Base-by-base conservation (phyloP, 2,113 vertebrate species). In the Thryonomys swinderianus region DNA sequence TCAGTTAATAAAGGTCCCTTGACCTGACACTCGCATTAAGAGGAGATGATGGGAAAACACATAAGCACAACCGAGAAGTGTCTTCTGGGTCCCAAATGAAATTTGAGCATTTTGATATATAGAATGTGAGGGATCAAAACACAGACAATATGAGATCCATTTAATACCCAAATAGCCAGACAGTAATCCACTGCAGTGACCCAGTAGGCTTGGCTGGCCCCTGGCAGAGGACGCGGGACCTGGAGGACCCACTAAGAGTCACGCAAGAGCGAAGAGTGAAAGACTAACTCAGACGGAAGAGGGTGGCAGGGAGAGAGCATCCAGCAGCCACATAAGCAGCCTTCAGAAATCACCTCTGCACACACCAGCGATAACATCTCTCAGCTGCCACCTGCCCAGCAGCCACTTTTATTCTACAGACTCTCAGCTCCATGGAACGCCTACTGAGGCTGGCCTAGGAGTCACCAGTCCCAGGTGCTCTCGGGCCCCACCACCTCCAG, bases 331-430 rank as follows among this genome's bases (percentile, higher is more conserved):
- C 8, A 13, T 34, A 0, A 0, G n/a, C 4, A 16, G n/a, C 62
- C 74, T 79, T 91, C 67, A 51, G 73, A 84, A 90, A 27, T 32
- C 53, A 1, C 27, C 6, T 23, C 53, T 20, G 12, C 3, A 30
- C n/a, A 10, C 0, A 1, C 42, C 21, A 14, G 27, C 30, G 25
- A 42, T 0, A 9, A 20, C n/a, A 34, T 48, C 37, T 74, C 62
- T n/a, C 61, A 53, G 37, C 30, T 51, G n/a, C 80, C 25, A 34
- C 59, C 25, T 25, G 34, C 10, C 66, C 14, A 9, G 4, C 0
- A 0, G 9, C 23, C 64, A 30, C 48, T 69, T 78, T 62, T 21
- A 32, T 12, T 69, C 89, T 45, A 18, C 66, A 81, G 87, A 37
- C 11, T 20, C 48, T 78, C 42, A 80, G 32, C 1, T 1, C 23